Base-by-base conservation (phyloP, 2,888 invertebrate genomes). In the Beris chalybata region DNA sequence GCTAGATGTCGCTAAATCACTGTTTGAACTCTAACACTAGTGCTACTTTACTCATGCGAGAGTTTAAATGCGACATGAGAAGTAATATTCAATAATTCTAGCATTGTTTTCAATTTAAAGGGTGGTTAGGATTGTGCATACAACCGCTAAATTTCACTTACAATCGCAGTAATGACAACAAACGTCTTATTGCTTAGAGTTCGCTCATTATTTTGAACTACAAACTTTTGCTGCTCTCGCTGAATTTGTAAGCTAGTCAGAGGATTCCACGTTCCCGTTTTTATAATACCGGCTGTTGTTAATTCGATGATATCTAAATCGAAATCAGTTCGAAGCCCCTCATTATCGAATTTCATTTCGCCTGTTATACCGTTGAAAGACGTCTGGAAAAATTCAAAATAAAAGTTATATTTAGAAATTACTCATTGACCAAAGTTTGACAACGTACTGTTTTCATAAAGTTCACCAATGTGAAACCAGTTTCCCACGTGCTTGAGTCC, bases 401-500 rank as follows among this genome's bases (percentile, higher is more conserved):
- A 45, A 30, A 15, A 45, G n/a, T 57, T n/a, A 30, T 29, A n/a
- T 50, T 7, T 50, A 50, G 3, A 2, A 55, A 30, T 32, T 9
- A 38, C n/a, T 55, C 38, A 38, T 32, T 55, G 38, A 55, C 6
- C 4, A 15, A 12, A 13, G 9, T 56, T 43, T 9, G 54, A n/a
- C 12, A 32, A 32, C 61, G 31, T 13, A 79, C 78, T 69, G 77
- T 74, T 72, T 76, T 71, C 83, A 94, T 87, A 74, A 88, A 89
- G 81, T 95, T 96, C 64, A 89, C 86, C 67, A 96, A 83, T 69
- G 89, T 92, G 59, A 88, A 89, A 4, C 96, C 96, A 74, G 89
- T 88, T 61, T 84, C 84, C 89, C 95, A 95, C 30, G 86, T 82
- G 57, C 81, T 82, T 12, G 65, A 56, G 0, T 78, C 79, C 12